Percentiles rank a stretch among this genome's conserved stretches.
These are phyloP conservation scores for Campoplex nolae DNA, from an alignment of 2,888 invertebrate genomes.

Conservation along the genomic window DNA sequence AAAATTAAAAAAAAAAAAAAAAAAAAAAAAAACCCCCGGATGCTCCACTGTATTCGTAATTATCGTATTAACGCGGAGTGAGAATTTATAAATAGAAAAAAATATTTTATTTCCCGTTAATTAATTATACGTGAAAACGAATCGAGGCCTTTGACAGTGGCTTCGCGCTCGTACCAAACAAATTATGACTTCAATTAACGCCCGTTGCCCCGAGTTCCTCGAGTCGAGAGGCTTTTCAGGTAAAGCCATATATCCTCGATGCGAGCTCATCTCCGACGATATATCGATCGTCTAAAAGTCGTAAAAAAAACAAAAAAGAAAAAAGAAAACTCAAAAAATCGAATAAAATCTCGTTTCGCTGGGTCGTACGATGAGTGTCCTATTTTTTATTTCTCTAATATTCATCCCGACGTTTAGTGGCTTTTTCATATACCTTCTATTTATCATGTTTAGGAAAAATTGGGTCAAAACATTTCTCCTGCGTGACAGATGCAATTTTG, in stretches of 20 bases:
- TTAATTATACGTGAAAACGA: constrained; percentile 75
- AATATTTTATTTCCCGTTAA: constrained; percentile 67
- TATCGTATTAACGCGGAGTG: background rate
- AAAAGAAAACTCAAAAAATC: background rate
- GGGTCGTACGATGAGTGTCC: background rate
- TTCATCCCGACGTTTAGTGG: constrained; percentile 22
- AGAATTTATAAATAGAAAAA: background rate
- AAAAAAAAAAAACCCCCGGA: background rate
- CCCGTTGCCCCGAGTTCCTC: constrained; percentile 6
- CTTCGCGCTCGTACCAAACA: constrained; percentile 67
- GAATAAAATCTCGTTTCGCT: background rate
- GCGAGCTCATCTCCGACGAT: constrained; percentile 2
- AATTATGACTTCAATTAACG: constrained; percentile 79
- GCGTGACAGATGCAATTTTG: background rate
- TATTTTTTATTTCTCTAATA: background rate
- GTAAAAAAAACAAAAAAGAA: background rate
- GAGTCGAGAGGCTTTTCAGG: constrained; percentile 31
- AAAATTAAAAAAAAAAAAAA: no score
- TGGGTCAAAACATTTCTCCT: background rate
- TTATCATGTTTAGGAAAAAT: background rate
- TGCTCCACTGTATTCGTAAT: constrained; percentile 1
- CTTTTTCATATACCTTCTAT: background rate
- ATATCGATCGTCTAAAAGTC: constrained; percentile 13
- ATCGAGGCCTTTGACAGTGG: constrained; percentile 64
- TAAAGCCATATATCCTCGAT: background rate